These are phyloP conservation scores for Magallana ariakensis DNA, from an alignment of 1,140 invertebrate genomes.

Conservation along the genomic window DNA sequence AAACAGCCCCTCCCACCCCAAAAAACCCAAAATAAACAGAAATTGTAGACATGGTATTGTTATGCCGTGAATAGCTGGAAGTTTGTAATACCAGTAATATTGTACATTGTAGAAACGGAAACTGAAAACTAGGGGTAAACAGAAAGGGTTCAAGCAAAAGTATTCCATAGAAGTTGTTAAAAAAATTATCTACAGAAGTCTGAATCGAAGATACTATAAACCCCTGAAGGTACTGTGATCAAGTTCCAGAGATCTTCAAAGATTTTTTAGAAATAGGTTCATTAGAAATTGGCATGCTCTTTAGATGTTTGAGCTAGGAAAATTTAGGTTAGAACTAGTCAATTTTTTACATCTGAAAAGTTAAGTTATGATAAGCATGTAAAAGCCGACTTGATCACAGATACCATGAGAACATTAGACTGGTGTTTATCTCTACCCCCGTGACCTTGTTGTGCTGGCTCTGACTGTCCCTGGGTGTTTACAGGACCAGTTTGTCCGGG, in stretches of 20 bases:
- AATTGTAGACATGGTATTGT: too few relatives aligned
- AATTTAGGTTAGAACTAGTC: too few relatives aligned
- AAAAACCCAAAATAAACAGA: too few relatives aligned
- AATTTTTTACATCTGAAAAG: too few relatives aligned
- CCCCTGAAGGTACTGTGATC: slow-evolving; percentile 48
- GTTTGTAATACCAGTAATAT: background rate
- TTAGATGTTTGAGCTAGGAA: too few relatives aligned
- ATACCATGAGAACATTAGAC: background rate
- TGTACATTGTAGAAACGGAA: slow-evolving; percentile 24
- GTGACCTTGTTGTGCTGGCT: background rate
- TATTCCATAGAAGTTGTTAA: slow-evolving; percentile 46
- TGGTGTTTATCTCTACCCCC: too few relatives aligned
- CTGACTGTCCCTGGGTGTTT: slow-evolving; percentile 8
- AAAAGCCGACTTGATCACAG: background rate
- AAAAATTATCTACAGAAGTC: slow-evolving; percentile 52
- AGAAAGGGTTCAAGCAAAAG: slow-evolving; percentile 34
- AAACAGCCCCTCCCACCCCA: too few relatives aligned
- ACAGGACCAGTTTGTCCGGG: slow-evolving; percentile 52
- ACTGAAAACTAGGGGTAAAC: background rate
- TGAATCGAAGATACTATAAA: slow-evolving; percentile 39
- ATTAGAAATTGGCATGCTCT: too few relatives aligned
- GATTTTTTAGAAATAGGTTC: background rate
- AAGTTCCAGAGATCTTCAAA: background rate
- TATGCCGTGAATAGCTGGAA: too few relatives aligned
- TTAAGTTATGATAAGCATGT: too few relatives aligned